phyloP scores from a whole-genome alignment of 2,797 vertebrate species.

The Gymnothorax reevesii region DNA sequence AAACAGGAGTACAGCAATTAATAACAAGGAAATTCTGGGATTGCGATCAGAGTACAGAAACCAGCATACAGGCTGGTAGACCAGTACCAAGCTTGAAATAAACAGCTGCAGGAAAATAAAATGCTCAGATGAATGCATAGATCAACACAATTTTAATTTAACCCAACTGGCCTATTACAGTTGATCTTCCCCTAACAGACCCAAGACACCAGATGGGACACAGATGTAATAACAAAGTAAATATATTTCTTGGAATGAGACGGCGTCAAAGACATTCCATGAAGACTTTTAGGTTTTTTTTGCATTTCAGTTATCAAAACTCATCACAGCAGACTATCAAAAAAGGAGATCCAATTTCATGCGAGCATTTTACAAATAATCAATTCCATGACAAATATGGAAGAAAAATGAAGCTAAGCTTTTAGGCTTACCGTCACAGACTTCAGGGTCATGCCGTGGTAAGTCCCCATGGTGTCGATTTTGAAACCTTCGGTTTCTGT shows the following conservation, averaged over 20 bases:
- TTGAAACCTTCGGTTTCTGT: conserved; percentile 98
- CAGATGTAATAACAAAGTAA: conserved; percentile 11
- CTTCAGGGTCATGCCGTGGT: conserved; percentile 98
- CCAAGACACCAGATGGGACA: neutral
- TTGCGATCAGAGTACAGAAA: no score
- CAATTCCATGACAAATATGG: neutral
- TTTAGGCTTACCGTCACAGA: conserved; percentile 92
- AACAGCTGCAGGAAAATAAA: no score
- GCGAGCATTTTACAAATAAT: neutral
- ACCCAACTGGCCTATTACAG: conserved; percentile 15
- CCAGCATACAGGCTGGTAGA: no score
- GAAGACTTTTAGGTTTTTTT: neutral
- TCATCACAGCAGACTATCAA: neutral
- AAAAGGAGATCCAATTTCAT: neutral
- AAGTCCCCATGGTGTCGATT: conserved; percentile 98
- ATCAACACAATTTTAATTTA: conserved; percentile 24
- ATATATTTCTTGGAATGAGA: conserved; percentile 11
- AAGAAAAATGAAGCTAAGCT: neutral
- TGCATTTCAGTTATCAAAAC: neutral
- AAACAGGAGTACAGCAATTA: no score
- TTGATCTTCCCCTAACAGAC: conserved; percentile 26
- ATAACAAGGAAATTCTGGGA: no score
- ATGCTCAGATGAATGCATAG: neutral
- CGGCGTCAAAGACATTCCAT: neutral
- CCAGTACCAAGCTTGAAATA: no score